A percentile compares a stretch with the other conserved stretches of the same genome.
Evolutionary conservation across 2,888 invertebrate species (phyloP).

Genomic region (Abrostola tripartita): DNA sequence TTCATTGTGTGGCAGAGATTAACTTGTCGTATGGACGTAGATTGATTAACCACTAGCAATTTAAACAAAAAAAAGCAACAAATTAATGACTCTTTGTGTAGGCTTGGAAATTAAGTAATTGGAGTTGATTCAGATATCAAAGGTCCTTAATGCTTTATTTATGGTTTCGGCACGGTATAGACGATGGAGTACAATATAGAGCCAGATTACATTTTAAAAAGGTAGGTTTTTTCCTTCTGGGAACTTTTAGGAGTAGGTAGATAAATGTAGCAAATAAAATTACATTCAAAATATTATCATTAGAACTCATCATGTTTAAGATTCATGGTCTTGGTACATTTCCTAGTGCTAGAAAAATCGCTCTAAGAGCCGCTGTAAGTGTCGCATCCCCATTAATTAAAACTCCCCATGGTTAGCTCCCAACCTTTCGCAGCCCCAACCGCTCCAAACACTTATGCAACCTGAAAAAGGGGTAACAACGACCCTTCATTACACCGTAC

Average conservation of each 20-base stretch:
- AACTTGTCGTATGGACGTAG: conserved; percentile 60
- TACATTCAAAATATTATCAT: too few relatives aligned
- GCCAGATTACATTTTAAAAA: too few relatives aligned
- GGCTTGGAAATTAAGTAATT: conserved; percentile 20
- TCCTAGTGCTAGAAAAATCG: conserved; percentile 12
- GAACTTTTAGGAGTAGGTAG: too few relatives aligned
- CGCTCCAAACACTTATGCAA: conserved; percentile 43
- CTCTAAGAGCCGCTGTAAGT: conserved; percentile 10
- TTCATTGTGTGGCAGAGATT: conserved; percentile 58
- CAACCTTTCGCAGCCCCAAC: conserved; percentile 38
- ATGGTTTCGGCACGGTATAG: neutral
- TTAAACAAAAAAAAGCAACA: conserved; percentile 47
- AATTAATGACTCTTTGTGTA: conserved; percentile 55
- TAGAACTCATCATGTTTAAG: too few relatives aligned
- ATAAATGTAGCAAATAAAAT: too few relatives aligned
- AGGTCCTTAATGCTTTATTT: conserved; percentile 10
- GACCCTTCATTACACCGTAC: conserved; percentile 71
- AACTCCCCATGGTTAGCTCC: conserved; percentile 43
- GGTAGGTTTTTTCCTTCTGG: too few relatives aligned
- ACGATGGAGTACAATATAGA: too few relatives aligned
- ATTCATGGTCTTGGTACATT: too few relatives aligned
- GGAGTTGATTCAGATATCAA: neutral
- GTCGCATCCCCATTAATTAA: conserved; percentile 51
- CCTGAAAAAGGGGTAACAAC: conserved; percentile 58
- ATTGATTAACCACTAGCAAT: conserved; percentile 61